Evolutionary conservation across 2,113 vertebrate species (phyloP), one percentile per base, ranked within the genome.

Genomic region (Malurus elegans): DNA sequence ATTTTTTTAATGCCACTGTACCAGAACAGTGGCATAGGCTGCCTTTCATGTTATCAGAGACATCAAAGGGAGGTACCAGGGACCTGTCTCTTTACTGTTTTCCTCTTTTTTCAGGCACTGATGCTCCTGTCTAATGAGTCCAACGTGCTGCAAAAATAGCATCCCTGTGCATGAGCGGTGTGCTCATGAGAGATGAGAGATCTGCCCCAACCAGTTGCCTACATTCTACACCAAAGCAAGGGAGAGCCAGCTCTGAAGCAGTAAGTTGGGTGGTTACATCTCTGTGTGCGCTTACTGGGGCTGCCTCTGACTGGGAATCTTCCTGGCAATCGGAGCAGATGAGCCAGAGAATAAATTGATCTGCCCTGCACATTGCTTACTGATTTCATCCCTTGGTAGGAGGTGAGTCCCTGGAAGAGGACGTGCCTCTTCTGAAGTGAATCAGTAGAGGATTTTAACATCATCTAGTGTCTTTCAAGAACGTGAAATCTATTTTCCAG

Each of bases 61-160:
- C 67, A 86, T 88, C 86, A 90, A 92, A 94, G 19, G 31, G 21
- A 66, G 20, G 15, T 64, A 38, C 66, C 4, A 8, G 75, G 53
- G 40, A 70, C 47, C 29, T 88, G 32, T 76, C n/a, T 81, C 24
- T 78, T 83, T 42, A 34, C 69, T 79, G 69, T 76, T 91, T 95
- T 62, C 70, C 45, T 51, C 36, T 56, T 61, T 81, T 73, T 61
- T 28, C 69, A 76, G 34, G 60, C 45, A 29, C 62, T 93, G 90
- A 62, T 61, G n/a, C 26, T 75, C 61, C 24, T 2, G 1, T 23
- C 51, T 91, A 48, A 53, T 17, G 69, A 91, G 44, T 51, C n/a
- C 32, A 48, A 60, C 48, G 10, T 6, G 6, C 50, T 79, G 65
- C 67, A 79, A 70, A 86, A 62, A 66, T 12, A 83, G 34, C 82